Conservation (phyloP, 2,797 vertebrate species). For the Girardinus metallicus region DNA sequence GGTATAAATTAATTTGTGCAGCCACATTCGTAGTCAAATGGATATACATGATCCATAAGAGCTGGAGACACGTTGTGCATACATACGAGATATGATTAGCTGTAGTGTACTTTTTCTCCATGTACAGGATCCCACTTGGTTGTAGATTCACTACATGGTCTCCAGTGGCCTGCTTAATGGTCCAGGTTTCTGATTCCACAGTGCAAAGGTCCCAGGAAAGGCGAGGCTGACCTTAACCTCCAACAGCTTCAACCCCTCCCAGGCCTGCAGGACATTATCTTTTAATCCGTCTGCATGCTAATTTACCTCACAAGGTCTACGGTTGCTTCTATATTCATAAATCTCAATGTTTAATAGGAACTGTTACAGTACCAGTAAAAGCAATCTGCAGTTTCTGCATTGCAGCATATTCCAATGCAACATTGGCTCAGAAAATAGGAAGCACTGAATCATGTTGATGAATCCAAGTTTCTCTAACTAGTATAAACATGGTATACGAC, state of each 20-base stretch:
- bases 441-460: neutral
- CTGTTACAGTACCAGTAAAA: conserved; percentile 10
- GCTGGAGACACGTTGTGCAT: conserved; percentile 44
- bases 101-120: conserved; percentile 22
- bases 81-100: conserved; percentile 28
- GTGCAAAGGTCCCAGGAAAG: conserved; percentile 57
- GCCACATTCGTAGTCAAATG: conserved; percentile 55
- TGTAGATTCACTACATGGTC: conserved; percentile 22
- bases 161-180: conserved; percentile 3
- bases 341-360: conserved; percentile 52
- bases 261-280: conserved; percentile 52
- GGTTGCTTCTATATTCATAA: conserved; percentile 55
- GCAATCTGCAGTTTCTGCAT: conserved; percentile 16
- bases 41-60: conserved; percentile 41
- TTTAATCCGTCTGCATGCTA: conserved; percentile 60
- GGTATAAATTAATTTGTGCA: conserved; percentile 57
- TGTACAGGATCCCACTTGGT: conserved; percentile 34
- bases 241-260: conserved; percentile 26
- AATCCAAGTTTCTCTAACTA: neutral
- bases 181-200: conserved; percentile 33
- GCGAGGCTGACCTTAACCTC: conserved; percentile 58
- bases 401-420: conserved; percentile 12
- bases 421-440: conserved; percentile 1
- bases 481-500: neutral
- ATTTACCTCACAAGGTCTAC: conserved; percentile 42